Percentiles rank a stretch among this genome's conserved stretches.
phyloP scores from a whole-genome alignment of 2,888 invertebrate species.

The Amblyjoppa proteus region DNA sequence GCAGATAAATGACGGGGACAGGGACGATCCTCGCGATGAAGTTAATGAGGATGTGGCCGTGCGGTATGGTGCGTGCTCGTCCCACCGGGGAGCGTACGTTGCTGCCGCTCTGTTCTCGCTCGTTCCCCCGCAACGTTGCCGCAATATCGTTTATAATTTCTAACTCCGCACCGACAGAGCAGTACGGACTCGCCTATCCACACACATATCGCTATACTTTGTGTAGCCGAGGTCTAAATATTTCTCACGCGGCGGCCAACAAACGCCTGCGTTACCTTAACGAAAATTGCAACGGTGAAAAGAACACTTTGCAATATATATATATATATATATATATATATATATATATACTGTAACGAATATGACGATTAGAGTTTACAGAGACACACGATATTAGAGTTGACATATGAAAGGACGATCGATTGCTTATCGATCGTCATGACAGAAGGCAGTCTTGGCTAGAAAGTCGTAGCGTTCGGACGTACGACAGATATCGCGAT shows the following conservation, averaged over 20 bases:
- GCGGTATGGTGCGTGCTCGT: slow-evolving; percentile 73
- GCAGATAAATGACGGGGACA: slow-evolving; percentile 71
- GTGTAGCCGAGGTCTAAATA: not conserved
- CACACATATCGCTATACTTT: not conserved
- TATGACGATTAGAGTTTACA: too few relatives aligned
- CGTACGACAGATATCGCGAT: too few relatives aligned
- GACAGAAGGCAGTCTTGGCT: too few relatives aligned
- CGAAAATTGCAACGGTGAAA: not conserved
- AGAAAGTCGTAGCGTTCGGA: too few relatives aligned
- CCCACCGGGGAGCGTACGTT: slow-evolving; percentile 54
- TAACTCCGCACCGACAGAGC: slow-evolving; percentile 23
- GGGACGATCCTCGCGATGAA: slow-evolving; percentile 71
- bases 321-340: too few relatives aligned
- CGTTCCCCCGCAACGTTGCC: slow-evolving; percentile 67
- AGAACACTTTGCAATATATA: not conserved
- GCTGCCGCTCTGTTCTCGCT: slow-evolving; percentile 71
- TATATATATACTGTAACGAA: too few relatives aligned
- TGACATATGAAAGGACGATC: too few relatives aligned
- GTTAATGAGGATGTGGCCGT: slow-evolving; percentile 84
- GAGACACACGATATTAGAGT: too few relatives aligned
- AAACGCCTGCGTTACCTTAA: not conserved
- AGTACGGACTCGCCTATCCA: not conserved
- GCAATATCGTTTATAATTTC: slow-evolving; percentile 62
- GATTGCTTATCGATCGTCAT: too few relatives aligned
- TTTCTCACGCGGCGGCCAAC: slow-evolving; percentile 28